These are phyloP conservation scores for Silurus aristotelis DNA, from an alignment of 2,797 vertebrate genomes.

Conservation along the genomic window DNA sequence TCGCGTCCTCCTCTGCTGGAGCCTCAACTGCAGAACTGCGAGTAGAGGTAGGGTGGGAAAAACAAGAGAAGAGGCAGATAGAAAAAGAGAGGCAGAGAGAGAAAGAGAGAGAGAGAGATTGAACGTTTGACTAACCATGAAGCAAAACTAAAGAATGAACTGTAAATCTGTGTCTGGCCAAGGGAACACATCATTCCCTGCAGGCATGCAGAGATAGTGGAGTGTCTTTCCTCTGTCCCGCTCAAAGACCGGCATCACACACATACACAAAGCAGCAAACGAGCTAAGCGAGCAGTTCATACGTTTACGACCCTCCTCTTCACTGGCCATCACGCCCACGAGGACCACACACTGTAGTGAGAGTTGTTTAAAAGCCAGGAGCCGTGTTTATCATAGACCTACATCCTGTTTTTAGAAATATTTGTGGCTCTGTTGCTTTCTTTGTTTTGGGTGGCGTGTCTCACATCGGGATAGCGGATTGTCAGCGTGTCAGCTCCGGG, in stretches of 20 bases:
- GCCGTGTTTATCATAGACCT: constrained; percentile 77
- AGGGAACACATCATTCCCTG: constrained; percentile 50
- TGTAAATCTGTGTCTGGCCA: constrained; percentile 38
- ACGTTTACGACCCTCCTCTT: constrained; percentile 51
- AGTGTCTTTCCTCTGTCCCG: constrained; percentile 25
- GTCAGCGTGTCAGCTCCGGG: background rate
- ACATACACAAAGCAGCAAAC: constrained; percentile 39
- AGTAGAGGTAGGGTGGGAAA: constrained; percentile 25
- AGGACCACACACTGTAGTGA: constrained; percentile 78
- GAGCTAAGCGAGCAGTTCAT: constrained; percentile 29
- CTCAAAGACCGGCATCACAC: constrained; percentile 44
- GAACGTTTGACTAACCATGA: constrained; percentile 34
- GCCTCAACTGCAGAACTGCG: constrained; percentile 94
- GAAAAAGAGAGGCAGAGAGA: constrained; percentile 43
- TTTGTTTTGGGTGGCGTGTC: constrained; percentile 56
- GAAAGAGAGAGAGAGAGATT: constrained; percentile 39
- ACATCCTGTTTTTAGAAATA: constrained; percentile 81
- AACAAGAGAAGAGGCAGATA: constrained; percentile 44
- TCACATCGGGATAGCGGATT: constrained; percentile 35
- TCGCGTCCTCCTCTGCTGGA: constrained; percentile 95
- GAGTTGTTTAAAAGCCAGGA: constrained; percentile 82
- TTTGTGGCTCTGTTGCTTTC: constrained; percentile 70
- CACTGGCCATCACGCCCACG: constrained; percentile 45
- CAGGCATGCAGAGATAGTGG: constrained; percentile 41
- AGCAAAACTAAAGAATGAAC: constrained; percentile 32